These are phyloP conservation scores for Zosterops japonicus DNA, from an alignment of 2,113 vertebrate species.

Conservation along the genomic window DNA sequence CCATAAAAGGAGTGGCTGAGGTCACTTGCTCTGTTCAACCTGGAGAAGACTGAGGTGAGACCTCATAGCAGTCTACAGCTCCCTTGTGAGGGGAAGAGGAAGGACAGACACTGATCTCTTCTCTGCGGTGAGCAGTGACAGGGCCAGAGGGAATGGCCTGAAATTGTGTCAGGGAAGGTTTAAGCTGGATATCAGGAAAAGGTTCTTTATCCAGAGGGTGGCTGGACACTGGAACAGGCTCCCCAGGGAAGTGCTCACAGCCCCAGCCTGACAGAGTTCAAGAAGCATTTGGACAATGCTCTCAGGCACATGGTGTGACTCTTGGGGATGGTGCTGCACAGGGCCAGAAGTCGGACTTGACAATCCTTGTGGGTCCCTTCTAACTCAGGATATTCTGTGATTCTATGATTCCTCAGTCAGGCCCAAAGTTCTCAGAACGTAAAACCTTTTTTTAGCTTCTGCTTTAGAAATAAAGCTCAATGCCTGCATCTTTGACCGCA, in stretches of 20 bases:
- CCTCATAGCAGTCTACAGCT: neutral
- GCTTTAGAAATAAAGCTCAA: neutral
- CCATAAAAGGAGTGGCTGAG: neutral
- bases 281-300: neutral
- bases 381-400: neutral
- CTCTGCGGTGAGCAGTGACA: neutral
- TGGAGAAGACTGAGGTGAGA: neutral
- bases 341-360: neutral
- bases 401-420: neutral
- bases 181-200: neutral
- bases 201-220: neutral
- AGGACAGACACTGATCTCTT: neutral
- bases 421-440: neutral
- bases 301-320: fast-evolving
- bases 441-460: neutral
- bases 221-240: neutral
- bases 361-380: neutral
- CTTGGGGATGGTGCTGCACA: neutral
- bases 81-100: fast-evolving
- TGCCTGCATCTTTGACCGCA: neutral
- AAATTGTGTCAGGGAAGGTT: too few species aligned
- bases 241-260: neutral
- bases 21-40: neutral
- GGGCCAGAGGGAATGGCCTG: neutral
- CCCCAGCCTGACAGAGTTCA: neutral